phyloP scores from a whole-genome alignment of 2,797 vertebrate genomes.

The Rhincodon typus region DNA sequence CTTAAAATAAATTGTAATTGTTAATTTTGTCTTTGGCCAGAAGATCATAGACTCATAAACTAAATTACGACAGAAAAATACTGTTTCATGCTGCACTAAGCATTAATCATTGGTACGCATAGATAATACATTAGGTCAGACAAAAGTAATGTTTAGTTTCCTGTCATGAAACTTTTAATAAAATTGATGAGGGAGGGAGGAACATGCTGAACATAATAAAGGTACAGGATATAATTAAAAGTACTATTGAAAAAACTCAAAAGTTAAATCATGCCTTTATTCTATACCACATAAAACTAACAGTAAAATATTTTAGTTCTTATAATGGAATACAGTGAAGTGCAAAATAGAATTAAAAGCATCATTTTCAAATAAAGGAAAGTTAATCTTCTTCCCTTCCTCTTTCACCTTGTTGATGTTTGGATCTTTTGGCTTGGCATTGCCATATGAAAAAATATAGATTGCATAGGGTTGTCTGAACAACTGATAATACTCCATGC shows the following conservation, averaged over 20 bases:
- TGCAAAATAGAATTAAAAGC: not conserved
- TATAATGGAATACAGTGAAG: not conserved
- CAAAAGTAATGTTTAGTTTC: slow-evolving; percentile 32
- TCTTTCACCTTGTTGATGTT: not conserved
- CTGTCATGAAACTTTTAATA: slow-evolving; percentile 27
- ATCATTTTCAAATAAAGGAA: not conserved
- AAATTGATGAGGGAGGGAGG: slow-evolving; percentile 33
- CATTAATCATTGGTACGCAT: slow-evolving; percentile 33
- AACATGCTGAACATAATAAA: not conserved
- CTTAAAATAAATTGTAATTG: slow-evolving; percentile 38
- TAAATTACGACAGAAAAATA: slow-evolving; percentile 34
- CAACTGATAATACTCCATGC: not conserved
- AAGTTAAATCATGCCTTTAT: not conserved
- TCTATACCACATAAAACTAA: not conserved
- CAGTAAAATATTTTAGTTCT: not conserved
- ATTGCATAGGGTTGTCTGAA: not conserved
- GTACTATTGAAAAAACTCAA: not conserved
- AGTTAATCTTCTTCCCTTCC: not conserved
- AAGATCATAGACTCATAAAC: slow-evolving; percentile 38
- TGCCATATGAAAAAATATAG: not conserved
- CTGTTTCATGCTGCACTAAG: slow-evolving; percentile 20
- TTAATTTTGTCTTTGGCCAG: slow-evolving; percentile 38
- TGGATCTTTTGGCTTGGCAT: not conserved
- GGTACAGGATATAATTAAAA: not conserved
- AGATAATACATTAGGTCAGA: slow-evolving; percentile 34